phyloP scores from a whole-genome alignment of 2,113 vertebrate species.

The Ophthalmolycus amberensis region DNA sequence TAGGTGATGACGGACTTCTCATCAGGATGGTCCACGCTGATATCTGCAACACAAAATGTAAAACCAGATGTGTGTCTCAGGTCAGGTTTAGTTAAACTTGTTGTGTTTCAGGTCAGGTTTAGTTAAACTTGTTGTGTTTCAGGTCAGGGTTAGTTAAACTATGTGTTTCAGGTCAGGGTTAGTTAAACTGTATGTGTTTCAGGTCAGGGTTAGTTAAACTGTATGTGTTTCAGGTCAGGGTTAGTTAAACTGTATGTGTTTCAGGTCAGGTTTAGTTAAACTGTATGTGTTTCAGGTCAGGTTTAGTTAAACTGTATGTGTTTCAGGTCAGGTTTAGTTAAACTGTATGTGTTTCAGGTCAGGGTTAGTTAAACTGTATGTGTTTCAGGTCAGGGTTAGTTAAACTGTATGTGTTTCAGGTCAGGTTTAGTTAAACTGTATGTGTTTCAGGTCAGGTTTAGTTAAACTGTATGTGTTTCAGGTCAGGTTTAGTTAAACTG shows the following conservation, averaged over 20 bases:
- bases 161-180: neutral
- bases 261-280: no score
- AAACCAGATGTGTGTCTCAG: neutral
- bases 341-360: neutral
- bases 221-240: neutral
- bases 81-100: neutral
- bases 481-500: no score
- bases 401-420: no score
- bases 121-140: neutral
- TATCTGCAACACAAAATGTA: constrained; percentile 84
- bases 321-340: neutral
- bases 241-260: no score
- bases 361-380: neutral
- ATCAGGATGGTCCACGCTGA: constrained; percentile 98
- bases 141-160: no score
- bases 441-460: no score
- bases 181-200: neutral
- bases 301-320: neutral
- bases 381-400: no score
- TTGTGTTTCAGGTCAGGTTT: neutral
- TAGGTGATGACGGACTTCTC: constrained; percentile 99
- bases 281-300: neutral
- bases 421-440: no score
- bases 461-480: no score
- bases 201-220: neutral